Evolutionary conservation across 2,113 vertebrate genomes (phyloP), one percentile per base, ranked within the genome.

Genomic region (Proterorhinus semilunaris): DNA sequence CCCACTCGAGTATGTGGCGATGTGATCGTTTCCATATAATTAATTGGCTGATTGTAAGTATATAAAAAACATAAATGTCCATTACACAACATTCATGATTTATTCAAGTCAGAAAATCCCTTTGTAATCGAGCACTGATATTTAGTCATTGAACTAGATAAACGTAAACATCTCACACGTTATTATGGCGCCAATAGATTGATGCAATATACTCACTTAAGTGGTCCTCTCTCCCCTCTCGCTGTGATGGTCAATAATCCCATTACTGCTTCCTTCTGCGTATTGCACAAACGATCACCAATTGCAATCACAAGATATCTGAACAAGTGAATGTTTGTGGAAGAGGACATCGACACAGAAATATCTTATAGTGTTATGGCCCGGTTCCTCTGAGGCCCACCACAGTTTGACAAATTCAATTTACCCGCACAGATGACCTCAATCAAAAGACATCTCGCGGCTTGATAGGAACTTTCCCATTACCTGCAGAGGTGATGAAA

Each of bases 241-340:
- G 61, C 16, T 74, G 43, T 71, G 43, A 47, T 61, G 44, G 66
- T 46, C 53, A 13, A 53, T 76, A 71, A 83, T 83, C 71, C 71
- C n/a, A 82, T 79, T 15, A 43, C 17, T 21, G 47, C 66, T 44
- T 82, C 82, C 66, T 68, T 71, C 62, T 57, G 52, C 62, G 71
- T 64, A 70, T 81, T 74, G 67, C 78, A 63, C 58, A 78, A 82
- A 57, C 8, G 63, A 90, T 91, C 89, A 90, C 86, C 71, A 89
- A 89, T 71, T 83, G 74, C 74, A 51, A 85, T 91, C 89, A 90
- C 88, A 92, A 90, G 90, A 86, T 75, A 66, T 46, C 65, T 1
- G 58, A 74, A 74, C 64, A 68, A 84, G 76, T 71, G 76, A 74
- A 64, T 57, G 78, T 71, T 71, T 76, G 64, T 68, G 50, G 67